phyloP scores from a whole-genome alignment of 2,797 vertebrate species.

The Thaleichthys pacificus region DNA sequence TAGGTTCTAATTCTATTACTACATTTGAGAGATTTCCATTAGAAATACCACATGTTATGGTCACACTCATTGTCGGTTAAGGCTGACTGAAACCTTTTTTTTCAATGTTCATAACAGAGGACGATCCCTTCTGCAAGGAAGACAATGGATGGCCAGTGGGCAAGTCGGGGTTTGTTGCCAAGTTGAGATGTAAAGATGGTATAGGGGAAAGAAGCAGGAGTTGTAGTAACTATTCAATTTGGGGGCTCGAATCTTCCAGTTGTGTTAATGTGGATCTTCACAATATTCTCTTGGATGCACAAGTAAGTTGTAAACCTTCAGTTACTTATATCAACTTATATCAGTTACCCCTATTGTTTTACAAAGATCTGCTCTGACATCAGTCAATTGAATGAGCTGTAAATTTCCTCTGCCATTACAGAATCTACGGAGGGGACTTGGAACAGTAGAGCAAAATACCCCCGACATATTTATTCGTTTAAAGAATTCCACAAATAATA shows the following conservation, averaged over 20 bases:
- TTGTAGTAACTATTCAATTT: accelerated
- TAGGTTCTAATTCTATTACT: conserved; percentile 44
- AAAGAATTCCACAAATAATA: conserved; percentile 18
- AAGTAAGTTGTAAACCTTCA: conserved; percentile 37
- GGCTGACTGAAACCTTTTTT: background rate
- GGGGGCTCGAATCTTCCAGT: background rate
- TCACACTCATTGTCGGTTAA: background rate
- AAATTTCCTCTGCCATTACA: conserved; percentile 44
- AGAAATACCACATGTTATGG: background rate
- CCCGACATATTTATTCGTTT: conserved; percentile 24
- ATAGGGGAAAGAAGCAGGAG: conserved; percentile 8
- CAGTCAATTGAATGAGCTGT: background rate
- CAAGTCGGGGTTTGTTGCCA: conserved; percentile 19
- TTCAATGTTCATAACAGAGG: background rate
- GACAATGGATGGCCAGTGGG: conserved; percentile 37
- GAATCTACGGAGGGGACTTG: conserved; percentile 60
- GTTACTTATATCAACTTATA: background rate
- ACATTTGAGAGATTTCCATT: background rate
- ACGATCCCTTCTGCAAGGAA: accelerated
- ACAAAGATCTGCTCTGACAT: background rate
- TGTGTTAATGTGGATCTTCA: conserved; percentile 51
- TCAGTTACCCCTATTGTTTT: background rate
- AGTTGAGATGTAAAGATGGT: conserved; percentile 22
- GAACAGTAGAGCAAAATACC: conserved; percentile 16
- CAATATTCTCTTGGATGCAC: background rate